Conservation (phyloP, 2,888 invertebrate species). For the Trachelus stipa region DNA sequence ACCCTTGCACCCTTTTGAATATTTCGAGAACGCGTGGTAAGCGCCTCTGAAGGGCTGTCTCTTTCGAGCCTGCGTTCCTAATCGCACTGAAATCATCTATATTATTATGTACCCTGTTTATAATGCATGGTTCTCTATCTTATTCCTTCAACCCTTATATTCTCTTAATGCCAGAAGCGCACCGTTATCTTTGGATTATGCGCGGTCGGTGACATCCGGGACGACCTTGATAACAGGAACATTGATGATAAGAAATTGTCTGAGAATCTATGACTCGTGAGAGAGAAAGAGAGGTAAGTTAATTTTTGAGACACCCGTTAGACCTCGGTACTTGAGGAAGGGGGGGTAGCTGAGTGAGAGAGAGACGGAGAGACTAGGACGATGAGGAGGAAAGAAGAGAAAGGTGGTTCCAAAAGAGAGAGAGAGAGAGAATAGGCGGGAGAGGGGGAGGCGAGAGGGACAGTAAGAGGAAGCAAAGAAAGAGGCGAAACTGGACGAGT, state of each 20-base stretch:
- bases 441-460: neutral
- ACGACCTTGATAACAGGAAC: neutral
- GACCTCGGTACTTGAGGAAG: too few species aligned
- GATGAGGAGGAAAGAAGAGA: too few species aligned
- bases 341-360: too few species aligned
- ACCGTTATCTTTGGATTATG: too few species aligned
- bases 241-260: constrained; percentile 8
- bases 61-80: constrained; percentile 53
- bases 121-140: neutral
- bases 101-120: constrained; percentile 50
- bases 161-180: too few species aligned
- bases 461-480: constrained; percentile 12
- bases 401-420: too few species aligned
- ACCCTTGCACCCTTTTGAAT: constrained; percentile 32
- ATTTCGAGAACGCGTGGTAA: constrained; percentile 55
- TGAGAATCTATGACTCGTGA: neutral
- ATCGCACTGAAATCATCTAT: constrained; percentile 55
- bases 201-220: too few species aligned
- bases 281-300: constrained; percentile 1
- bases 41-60: constrained; percentile 55
- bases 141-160: too few species aligned
- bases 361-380: too few species aligned
- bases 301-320: too few species aligned
- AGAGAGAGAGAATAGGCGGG: neutral
- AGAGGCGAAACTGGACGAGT: neutral